Evolutionary conservation across 2,888 invertebrate genomes (phyloP), one percentile per base, ranked within the genome.

Genomic region (Formica aserva): DNA sequence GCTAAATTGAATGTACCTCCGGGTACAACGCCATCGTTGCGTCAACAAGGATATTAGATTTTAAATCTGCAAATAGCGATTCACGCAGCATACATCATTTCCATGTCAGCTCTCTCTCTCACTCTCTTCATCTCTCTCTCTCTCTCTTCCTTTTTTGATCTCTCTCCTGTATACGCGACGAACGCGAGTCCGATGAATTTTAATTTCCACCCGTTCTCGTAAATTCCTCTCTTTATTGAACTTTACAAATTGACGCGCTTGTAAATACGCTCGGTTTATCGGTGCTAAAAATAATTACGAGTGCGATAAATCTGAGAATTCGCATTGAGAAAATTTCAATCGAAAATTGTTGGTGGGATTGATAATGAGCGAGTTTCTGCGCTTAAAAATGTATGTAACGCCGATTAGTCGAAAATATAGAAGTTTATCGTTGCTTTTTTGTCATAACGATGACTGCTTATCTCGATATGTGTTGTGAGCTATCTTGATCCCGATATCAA

Each of bases 1-100:
- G 85, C 84, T 85, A 90, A 90, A 90, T 89, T 90, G 86, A 90
- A 90, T 87, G 76, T 84, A 86, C 82, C 86, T 75, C 41, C 57
- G 76, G 71, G 66, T 45, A 32, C 57, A 60, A 72, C 74, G 32
- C 69, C 71, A 63, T 84, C 71, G 82, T 69, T 82, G 76, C 83
- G 82, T 85, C 72, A 67, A 67, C 62, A 66, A 45, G 55, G 11
- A 82, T 78, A 80, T 89, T 88, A 83, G 85, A 78, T 62, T 72
- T 77, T 72, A 55, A 80, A 83, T 87, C 84, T 86, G 82, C 81
- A 78, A 78, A 71, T 45, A 60, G 60, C 78, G 78, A 74, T 60
- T 80, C n/a, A 52, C 52, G 57, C 77, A 41, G 38, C 22, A 74
- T 74, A 45, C 74, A 80, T 80, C 78, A 78, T 72, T 60, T 41